These are phyloP conservation scores for Caenorhabditis sp. DNA, from an alignment of 2,888 invertebrate species.

Conservation along the genomic window DNA sequence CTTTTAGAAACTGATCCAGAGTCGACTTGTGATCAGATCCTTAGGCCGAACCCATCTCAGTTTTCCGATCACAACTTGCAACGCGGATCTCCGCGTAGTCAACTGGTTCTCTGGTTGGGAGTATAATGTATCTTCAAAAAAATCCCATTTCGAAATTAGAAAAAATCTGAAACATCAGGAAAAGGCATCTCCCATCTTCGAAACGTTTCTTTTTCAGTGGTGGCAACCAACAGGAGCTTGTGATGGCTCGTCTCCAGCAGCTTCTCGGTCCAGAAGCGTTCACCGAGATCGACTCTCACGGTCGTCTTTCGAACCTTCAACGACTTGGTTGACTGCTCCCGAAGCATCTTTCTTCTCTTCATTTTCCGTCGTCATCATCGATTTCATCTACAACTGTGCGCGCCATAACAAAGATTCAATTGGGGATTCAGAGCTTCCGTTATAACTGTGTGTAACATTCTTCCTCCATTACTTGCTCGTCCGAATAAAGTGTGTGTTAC, in stretches of 20 bases:
- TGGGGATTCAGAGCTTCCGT: constrained; percentile 20
- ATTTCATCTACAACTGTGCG: constrained; percentile 1
- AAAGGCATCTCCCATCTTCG: too few species aligned
- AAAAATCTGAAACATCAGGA: too few species aligned
- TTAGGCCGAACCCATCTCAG: too few species aligned
- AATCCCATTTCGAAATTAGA: too few species aligned
- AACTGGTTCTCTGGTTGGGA: too few species aligned
- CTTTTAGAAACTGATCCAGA: too few species aligned
- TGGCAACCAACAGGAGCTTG: constrained; percentile 43
- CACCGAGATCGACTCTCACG: constrained; percentile 49
- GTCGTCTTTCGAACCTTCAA: constrained; percentile 62
- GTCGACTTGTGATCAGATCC: too few species aligned
- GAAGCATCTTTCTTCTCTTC: neutral
- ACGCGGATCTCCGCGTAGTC: too few species aligned
- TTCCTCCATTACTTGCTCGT: neutral
- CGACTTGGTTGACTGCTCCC: constrained; percentile 47
- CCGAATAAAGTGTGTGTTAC: constrained; percentile 20
- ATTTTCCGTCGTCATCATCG: constrained; percentile 4
- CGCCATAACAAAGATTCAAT: neutral
- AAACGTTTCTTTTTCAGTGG: constrained; percentile 16
- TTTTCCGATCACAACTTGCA: too few species aligned
- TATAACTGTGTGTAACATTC: constrained; percentile 19
- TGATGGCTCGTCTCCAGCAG: constrained; percentile 56
- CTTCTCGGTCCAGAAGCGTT: constrained; percentile 61
- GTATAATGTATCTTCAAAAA: too few species aligned